Evolutionary conservation across 2,888 invertebrate species (phyloP), one percentile per base, ranked within the genome.

Genomic region (Onchidella celtica): DNA sequence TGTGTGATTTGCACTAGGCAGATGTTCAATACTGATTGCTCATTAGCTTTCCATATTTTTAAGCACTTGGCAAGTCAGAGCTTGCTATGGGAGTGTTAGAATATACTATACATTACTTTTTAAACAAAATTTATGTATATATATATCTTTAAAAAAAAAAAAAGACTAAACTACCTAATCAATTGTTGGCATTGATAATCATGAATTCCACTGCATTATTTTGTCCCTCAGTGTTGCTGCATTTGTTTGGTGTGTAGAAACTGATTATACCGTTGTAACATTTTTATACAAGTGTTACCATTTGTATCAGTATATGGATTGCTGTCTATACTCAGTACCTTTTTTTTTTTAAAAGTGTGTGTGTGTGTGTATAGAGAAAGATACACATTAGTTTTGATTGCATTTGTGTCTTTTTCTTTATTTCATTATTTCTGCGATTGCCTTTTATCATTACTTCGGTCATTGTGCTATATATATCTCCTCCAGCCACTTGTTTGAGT

Each of bases 141-240:
- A 47, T 17, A 47, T 47, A 47, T 47, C 6, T 47, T 47, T 11
- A 47, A 47, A 11, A 47, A 6, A 17, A 47, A 47, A 47, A 6
- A 47, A 47, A 47, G 47, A 47, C 47, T 11, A 47, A 47, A n/a
- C n/a, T n/a, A n/a, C 47, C 47, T 47, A 47, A 9, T 65, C 2
- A 32, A 40, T 2, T 77, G 57, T 77, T 76, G 65, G 75, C 38
- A 47, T 68, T 61, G 57, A 68, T 76, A 77, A 57, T 68, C 68
- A 77, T 57, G 78, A 69, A 78, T 78, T 78, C 78, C 78, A 69
- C 61, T 29, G 1, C 29, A 66, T 4, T 61, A 14, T 21, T 61
- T 36, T 63, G 3, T 38, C 0, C 14, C n/a, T 57, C 4, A 21
- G 29, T 34, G 57, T 36, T 27, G 32, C 57, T 32, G 27, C 29